Base-by-base conservation (phyloP, 2,888 invertebrate genomes). In the Macrosoma leucophasiata region DNA sequence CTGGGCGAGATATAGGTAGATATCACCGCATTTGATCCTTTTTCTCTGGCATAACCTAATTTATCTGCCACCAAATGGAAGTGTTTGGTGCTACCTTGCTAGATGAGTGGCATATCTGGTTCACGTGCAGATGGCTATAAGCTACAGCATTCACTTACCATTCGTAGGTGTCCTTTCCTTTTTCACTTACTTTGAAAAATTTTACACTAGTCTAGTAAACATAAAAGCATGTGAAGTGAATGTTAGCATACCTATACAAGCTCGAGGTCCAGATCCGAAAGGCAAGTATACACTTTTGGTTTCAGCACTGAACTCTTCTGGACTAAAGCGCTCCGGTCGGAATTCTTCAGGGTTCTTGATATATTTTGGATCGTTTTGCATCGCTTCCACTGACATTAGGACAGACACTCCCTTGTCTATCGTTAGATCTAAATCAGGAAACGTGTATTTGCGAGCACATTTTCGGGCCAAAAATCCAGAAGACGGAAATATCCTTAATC, bases 231-330 rank as follows among this genome's bases (percentile, higher is more conserved):
- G n/a, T n/a, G n/a, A n/a, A n/a, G n/a, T n/a, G n/a, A 13, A 13
- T n/a, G 6, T 15, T 18, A 23, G 48, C 48, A 58, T 37, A 71
- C 73, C 73, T 22, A 73, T 68, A 28, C 73, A 73, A 13, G 66
- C 56, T 1, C 73, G 61, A 1, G 72, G 72, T n/a, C 73, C 73
- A 3, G 59, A 60, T 0, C 72, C 72, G 35, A 74, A 74, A 1
- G 74, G 74, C 29, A 74, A 36, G 42, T 72, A 74, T 8, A 67
- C 58, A 22, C 52, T 57, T 33, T 65, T 68, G 23, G 58, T 56
- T 1, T 38, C 45, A n/a, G 48, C 39, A 15, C 52, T 48, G 2
- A 55, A 42, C 15, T 59, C 46, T 0, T 58, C 61, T 0, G 62
- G 58, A 8, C 52, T 33, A 39, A 67, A 67, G 8, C 69, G 43